Evolutionary conservation across 2,888 invertebrate genomes (phyloP).

Genomic region (Mesorhabditis belari): DNA sequence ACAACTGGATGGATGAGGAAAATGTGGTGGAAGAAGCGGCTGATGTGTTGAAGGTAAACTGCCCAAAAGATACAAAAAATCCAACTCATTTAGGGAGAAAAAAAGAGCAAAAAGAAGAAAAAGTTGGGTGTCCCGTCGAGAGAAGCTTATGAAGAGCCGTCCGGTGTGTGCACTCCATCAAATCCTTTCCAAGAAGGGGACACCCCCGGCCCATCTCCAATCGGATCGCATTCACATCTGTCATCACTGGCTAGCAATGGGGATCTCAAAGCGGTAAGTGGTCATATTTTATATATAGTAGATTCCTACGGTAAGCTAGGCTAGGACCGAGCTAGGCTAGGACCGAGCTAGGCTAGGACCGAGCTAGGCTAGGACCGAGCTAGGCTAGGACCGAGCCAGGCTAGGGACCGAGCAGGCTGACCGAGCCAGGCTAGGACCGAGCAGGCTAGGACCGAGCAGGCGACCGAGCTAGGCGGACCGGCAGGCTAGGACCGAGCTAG

Average conservation of each 20-base stretch:
- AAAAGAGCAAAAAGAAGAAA: constrained; percentile 23
- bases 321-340: too few relatives aligned
- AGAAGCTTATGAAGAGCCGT: constrained; percentile 50
- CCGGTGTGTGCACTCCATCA: constrained; percentile 56
- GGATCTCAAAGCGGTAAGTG: neutral
- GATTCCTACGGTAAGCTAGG: too few relatives aligned
- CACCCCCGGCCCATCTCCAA: constrained; percentile 1
- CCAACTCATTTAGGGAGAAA: constrained; percentile 5
- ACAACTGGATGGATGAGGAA: constrained; percentile 56
- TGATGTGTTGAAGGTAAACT: constrained; percentile 27
- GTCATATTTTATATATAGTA: too few relatives aligned
- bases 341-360: too few relatives aligned
- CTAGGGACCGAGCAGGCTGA: too few relatives aligned
- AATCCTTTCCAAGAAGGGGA: constrained; percentile 13
- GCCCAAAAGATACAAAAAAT: too few relatives aligned
- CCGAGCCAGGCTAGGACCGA: too few relatives aligned
- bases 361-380: too few relatives aligned
- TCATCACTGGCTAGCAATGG: neutral
- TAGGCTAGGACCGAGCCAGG: too few relatives aligned
- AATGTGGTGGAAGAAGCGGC: constrained; percentile 30
- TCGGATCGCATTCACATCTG: neutral
- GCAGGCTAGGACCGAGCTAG: too few relatives aligned
- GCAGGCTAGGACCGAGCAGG: too few relatives aligned
- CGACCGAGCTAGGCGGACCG: too few relatives aligned
- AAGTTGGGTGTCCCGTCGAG: constrained; percentile 8